A percentile compares a stretch with the other conserved stretches of the same genome.
phyloP scores from a whole-genome alignment of 2,113 vertebrate genomes.

The Oryctolagus cuniculus region mOryCun1.1 NC_091441.1:3121001-3121500 shows the following conservation, averaged over 20 bases:
- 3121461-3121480: slow-evolving; percentile 48
- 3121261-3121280: slow-evolving; percentile 86
- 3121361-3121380: slow-evolving; percentile 83
- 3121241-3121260: slow-evolving; percentile 87
- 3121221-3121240: slow-evolving; percentile 82
- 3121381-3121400: slow-evolving; percentile 82
- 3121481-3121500: slow-evolving; percentile 48
- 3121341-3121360: slow-evolving; percentile 80
- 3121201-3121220: slow-evolving; percentile 72
- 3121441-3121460: slow-evolving; percentile 42
- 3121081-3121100: too few relatives aligned
- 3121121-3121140: slow-evolving; percentile 49
- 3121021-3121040: background rate
- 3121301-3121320: slow-evolving; percentile 89
- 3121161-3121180: slow-evolving; percentile 81
- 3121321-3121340: slow-evolving; percentile 89
- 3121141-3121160: slow-evolving; percentile 78
- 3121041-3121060: background rate
- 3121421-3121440: slow-evolving; percentile 77
- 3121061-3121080: background rate
- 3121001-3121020: background rate
- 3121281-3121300: slow-evolving; percentile 87
- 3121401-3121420: slow-evolving; percentile 81
- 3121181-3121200: slow-evolving; percentile 82
- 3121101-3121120: slow-evolving; percentile 73